Conservation (phyloP, 2,888 invertebrate species). For the Abscondita cerata region DNA sequence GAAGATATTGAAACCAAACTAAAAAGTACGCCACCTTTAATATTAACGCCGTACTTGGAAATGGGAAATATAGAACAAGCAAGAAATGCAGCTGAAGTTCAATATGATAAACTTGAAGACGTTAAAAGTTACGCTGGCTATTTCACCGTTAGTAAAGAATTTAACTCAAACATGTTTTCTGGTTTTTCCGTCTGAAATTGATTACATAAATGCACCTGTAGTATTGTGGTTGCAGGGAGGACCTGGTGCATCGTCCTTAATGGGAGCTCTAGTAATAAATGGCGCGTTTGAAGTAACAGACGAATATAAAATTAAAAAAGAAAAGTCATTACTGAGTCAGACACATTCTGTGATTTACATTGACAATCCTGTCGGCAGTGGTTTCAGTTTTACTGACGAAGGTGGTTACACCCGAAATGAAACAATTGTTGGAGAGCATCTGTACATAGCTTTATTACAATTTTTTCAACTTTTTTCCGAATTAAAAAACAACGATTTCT, state of each 20-base stretch:
- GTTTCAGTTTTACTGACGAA: conserved; percentile 84
- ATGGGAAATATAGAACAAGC: conserved; percentile 73
- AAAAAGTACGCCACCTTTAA: conserved; percentile 70
- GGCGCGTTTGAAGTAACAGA: conserved; percentile 63
- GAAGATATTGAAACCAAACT: too few species aligned
- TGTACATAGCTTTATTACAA: conserved; percentile 75
- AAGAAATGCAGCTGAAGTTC: conserved; percentile 60
- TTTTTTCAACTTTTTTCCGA: conserved; percentile 81
- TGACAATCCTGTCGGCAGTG: conserved; percentile 89
- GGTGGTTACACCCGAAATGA: conserved; percentile 78
- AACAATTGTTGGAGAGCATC: conserved; percentile 75
- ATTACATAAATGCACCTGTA: conserved; percentile 66
- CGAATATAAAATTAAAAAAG: conserved; percentile 8
- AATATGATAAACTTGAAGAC: conserved; percentile 62
- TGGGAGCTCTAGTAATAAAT: conserved; percentile 79
- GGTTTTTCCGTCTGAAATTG: conserved; percentile 74
- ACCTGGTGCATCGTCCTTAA: conserved; percentile 76
- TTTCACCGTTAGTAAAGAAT: conserved; percentile 76
- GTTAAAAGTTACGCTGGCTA: conserved; percentile 76
- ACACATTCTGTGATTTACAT: conserved; percentile 81
- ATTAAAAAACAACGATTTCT: conserved; percentile 73
- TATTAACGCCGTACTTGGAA: conserved; percentile 77
- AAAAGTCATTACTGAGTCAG: conserved; percentile 75
- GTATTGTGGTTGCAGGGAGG: conserved; percentile 83
- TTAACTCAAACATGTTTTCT: conserved; percentile 81